phyloP scores from a whole-genome alignment of 1,140 invertebrate species.

The Drusus annulatus region DNA sequence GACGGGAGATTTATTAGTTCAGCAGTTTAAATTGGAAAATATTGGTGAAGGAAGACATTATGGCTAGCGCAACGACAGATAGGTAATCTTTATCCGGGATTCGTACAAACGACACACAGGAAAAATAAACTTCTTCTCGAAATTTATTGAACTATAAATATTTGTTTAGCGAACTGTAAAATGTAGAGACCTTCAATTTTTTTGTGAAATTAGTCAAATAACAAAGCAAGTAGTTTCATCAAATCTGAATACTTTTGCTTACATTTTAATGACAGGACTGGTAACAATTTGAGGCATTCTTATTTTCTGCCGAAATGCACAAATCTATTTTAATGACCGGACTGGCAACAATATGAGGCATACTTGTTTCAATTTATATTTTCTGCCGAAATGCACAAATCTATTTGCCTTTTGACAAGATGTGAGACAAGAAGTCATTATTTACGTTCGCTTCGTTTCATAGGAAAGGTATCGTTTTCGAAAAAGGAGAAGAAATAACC shows the following conservation, averaged over 20 bases:
- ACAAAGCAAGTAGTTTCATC: neutral
- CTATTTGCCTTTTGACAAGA: constrained; percentile 39
- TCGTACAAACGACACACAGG: no score
- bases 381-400: constrained; percentile 34
- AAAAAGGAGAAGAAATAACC: constrained; percentile 28
- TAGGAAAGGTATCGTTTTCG: constrained; percentile 24
- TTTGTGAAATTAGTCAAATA: no score
- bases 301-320: constrained; percentile 33
- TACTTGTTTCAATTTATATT: constrained; percentile 34
- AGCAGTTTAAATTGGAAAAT: constrained; percentile 54
- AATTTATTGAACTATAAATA: no score
- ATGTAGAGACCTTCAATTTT: neutral
- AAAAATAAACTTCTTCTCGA: no score
- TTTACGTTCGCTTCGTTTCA: constrained; percentile 32
- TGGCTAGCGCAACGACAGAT: constrained; percentile 50
- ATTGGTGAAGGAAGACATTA: constrained; percentile 57
- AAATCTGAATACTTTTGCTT: neutral
- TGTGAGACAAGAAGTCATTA: constrained; percentile 38
- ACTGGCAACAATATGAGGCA: constrained; percentile 2
- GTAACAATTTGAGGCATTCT: constrained; percentile 5
- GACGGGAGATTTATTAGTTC: constrained; percentile 53
- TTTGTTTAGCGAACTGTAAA: neutral
- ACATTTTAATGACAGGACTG: constrained; percentile 17
- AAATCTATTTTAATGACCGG: constrained; percentile 39
- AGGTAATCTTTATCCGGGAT: neutral